Percentiles rank a stretch among this genome's conserved stretches.
Conservation (phyloP, 2,888 invertebrate species). For the Miltochrista miniata region DNA sequence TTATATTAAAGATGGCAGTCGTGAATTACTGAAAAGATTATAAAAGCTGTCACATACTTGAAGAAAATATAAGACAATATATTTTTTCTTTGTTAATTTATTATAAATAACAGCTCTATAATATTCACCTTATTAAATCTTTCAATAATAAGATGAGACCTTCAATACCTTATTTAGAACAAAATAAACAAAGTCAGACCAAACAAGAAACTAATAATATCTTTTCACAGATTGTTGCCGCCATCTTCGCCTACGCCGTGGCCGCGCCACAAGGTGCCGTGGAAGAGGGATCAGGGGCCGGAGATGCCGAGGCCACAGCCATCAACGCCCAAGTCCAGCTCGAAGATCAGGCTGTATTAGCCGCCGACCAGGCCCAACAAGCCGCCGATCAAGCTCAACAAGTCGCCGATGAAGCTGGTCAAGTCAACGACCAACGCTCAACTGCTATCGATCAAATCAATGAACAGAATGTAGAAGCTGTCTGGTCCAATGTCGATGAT, state of each 20-base stretch:
- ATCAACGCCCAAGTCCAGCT: slow-evolving; percentile 55
- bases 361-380: slow-evolving; percentile 50
- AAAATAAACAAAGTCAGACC: no score
- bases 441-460: slow-evolving; percentile 49
- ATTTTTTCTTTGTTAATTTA: no score
- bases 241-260: slow-evolving; percentile 59
- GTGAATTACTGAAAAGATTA: no score
- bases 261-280: slow-evolving; percentile 60
- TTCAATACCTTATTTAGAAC: no score
- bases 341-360: neutral
- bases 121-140: no score
- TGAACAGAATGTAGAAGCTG: slow-evolving; percentile 50
- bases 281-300: slow-evolving; percentile 53
- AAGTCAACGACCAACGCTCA: slow-evolving; percentile 44
- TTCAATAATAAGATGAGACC: no score
- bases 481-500: slow-evolving; percentile 63
- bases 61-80: no score
- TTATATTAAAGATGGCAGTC: no score
- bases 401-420: neutral
- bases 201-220: no score
- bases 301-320: slow-evolving; percentile 69
- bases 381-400: slow-evolving; percentile 10
- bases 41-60: no score
- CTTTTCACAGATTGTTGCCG: slow-evolving; percentile 57
- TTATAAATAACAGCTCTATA: no score